Evolutionary conservation across 2,113 vertebrate genomes (phyloP), one percentile per base, ranked within the genome.

Genomic region (Donacobius atricapilla): DNA sequence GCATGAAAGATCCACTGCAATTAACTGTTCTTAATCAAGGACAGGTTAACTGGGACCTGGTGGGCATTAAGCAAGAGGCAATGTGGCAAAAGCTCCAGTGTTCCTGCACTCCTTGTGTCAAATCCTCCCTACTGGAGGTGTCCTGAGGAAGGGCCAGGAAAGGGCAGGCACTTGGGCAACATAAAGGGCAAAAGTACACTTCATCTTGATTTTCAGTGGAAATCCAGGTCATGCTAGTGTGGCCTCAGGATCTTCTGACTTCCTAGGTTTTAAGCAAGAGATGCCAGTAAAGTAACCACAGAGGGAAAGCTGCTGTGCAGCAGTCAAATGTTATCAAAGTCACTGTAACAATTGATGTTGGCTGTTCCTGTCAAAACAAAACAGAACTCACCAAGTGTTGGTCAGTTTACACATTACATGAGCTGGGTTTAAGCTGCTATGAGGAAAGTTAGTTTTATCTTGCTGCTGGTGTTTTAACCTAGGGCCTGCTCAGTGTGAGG

Each of bases 401-500:
- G 18, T 19, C 2, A 1, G 33, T 27, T 72, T 28, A 31, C 35
- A 15, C 40, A 19, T 40, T 64, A 51, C 37, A 19, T 0, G 0
- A 71, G 13, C 28, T 45, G 20, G 28, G 19, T n/a, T 90, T 37
- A 64, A 30, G 58, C 8, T 47, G 19, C 30, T 4, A 1, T 1
- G 5, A 81, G 33, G 54, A 48, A 47, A 54, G 19, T 16, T 27
- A 39, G 31, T 87, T 94, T 82, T 40, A 40, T 8, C 22, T 23
- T 65, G 19, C n/a, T 77, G 21, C 6, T 9, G 40, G 14, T 40
- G 23, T 50, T 84, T 25, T 8, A 75, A 17, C 16, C 0, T 0
- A 31, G 75, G 13, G 7, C 3, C 37, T 48, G 42, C 35, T 48
- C 31, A 28, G 16, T 42, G 11, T 12, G 23, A 69, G 10, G 6